phyloP scores from a whole-genome alignment of 2,797 vertebrate species.

The Tauraco hartlaubi region DNA sequence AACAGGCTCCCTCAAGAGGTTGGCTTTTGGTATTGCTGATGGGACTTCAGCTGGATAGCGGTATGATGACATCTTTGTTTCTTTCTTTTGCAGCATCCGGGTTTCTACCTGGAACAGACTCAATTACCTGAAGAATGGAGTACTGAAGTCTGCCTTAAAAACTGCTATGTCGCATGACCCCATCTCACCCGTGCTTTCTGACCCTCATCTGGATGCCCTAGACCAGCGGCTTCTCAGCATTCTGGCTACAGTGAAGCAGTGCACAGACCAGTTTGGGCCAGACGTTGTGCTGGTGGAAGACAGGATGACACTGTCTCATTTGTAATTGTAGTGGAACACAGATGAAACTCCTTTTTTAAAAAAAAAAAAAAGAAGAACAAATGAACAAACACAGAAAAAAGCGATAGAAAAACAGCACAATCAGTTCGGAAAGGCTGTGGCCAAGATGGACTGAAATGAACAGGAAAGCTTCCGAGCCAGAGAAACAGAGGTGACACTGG shows the following conservation, averaged over 20 bases:
- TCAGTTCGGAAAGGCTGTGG: constrained; percentile 53
- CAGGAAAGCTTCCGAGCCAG: constrained; percentile 5
- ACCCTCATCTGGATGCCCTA: constrained; percentile 89
- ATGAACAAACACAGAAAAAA: constrained; percentile 2
- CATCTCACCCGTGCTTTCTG: constrained; percentile 88
- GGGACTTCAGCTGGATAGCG: not conserved
- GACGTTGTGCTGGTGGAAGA: constrained; percentile 95
- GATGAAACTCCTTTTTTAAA: constrained; percentile 62
- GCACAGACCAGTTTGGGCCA: constrained; percentile 91
- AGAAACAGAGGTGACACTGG: not conserved
- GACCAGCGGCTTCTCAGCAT: constrained; percentile 92
- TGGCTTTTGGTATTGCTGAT: not conserved
- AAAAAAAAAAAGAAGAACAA: not conserved
- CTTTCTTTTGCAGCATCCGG: constrained; percentile 86
- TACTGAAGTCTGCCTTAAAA: constrained; percentile 90
- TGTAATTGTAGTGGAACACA: constrained; percentile 75
- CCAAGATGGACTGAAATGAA: constrained; percentile 44
- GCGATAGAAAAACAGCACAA: constrained; percentile 83
- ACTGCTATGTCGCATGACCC: constrained; percentile 92
- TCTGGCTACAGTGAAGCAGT: constrained; percentile 92
- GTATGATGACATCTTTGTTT: not conserved
- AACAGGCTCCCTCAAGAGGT: not conserved
- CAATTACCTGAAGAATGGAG: constrained; percentile 90
- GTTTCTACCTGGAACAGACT: constrained; percentile 97
- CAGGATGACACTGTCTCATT: constrained; percentile 95